A percentile compares a stretch with the other conserved stretches of the same genome.
Evolutionary conservation across 2,113 vertebrate species (phyloP).

Genomic region (Nesogale talazaci): DNA sequence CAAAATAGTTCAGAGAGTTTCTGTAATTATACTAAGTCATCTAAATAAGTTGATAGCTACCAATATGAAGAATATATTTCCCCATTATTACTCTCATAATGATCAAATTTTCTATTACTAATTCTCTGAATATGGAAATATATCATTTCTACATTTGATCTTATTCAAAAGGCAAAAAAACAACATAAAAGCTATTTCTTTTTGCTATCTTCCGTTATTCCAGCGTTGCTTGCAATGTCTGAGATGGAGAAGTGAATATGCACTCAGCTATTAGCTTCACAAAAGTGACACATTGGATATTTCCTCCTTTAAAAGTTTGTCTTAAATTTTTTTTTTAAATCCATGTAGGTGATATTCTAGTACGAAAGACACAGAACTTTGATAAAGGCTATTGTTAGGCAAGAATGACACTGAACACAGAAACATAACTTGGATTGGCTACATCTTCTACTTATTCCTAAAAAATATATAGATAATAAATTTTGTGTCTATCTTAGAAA

Average conservation of each 20-base stretch:
- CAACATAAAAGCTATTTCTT: neutral
- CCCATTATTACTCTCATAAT: slow-evolving; percentile 43
- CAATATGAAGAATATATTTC: slow-evolving; percentile 1
- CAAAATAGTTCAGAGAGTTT: slow-evolving; percentile 57
- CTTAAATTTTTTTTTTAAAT: neutral
- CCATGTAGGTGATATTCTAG: neutral
- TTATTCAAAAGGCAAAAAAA: neutral
- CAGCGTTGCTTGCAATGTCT: neutral
- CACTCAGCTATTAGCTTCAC: slow-evolving; percentile 4
- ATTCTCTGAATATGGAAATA: slow-evolving; percentile 13
- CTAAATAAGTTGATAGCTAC: neutral
- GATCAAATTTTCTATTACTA: slow-evolving; percentile 21
- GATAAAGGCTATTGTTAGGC: slow-evolving; percentile 31
- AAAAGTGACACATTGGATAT: slow-evolving; percentile 21
- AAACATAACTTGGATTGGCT: neutral
- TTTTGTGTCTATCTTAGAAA: neutral
- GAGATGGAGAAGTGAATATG: slow-evolving; percentile 20
- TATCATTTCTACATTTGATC: neutral
- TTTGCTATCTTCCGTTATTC: slow-evolving; percentile 27
- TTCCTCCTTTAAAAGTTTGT: slow-evolving; percentile 28
- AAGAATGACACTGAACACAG: neutral
- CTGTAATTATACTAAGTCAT: slow-evolving; percentile 16
- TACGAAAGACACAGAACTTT: neutral
- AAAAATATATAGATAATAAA: neutral
- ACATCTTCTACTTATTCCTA: neutral